Percentiles rank a stretch among this genome's conserved stretches.
phyloP scores from a whole-genome alignment of 2,888 invertebrate species.

The Chymomyza amoena region DNA sequence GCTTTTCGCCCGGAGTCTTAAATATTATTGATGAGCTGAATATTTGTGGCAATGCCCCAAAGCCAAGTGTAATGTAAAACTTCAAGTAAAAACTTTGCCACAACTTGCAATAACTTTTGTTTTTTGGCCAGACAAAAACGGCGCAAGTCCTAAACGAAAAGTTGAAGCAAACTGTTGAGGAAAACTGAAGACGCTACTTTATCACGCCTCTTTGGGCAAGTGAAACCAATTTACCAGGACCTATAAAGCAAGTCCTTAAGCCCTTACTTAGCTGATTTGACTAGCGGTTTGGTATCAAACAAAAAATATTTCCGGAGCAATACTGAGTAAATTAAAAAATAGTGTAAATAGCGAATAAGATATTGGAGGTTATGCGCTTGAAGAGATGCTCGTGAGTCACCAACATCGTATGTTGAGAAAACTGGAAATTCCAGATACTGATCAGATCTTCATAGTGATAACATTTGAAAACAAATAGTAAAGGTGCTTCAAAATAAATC shows the following conservation, averaged over 20 bases:
- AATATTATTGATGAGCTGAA: conserved; percentile 26
- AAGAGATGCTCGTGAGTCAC: neutral
- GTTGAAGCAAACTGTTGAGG: neutral
- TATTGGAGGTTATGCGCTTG: neutral
- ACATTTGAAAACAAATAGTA: no score
- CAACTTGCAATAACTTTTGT: conserved; percentile 16
- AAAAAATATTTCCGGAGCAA: no score
- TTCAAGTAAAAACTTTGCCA: conserved; percentile 25
- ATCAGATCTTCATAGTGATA: neutral
- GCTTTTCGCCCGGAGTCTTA: neutral
- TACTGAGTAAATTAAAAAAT: no score
- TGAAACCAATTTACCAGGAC: conserved; percentile 37
- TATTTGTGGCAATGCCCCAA: conserved; percentile 3
- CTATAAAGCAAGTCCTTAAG: neutral
- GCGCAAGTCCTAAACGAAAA: neutral
- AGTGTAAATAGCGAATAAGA: no score
- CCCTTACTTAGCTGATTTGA: no score
- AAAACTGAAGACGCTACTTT: conserved; percentile 20
- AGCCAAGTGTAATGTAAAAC: conserved; percentile 22
- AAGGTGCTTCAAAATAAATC: no score
- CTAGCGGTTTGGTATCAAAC: no score
- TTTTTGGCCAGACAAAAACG: neutral
- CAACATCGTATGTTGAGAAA: conserved; percentile 29
- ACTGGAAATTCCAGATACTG: conserved; percentile 58
- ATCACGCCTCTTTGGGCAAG: conserved; percentile 53